Percentiles rank a stretch among this genome's conserved stretches.
Evolutionary conservation across 2,888 invertebrate genomes (phyloP).

Genomic region (Calephelis perditalis): DNA sequence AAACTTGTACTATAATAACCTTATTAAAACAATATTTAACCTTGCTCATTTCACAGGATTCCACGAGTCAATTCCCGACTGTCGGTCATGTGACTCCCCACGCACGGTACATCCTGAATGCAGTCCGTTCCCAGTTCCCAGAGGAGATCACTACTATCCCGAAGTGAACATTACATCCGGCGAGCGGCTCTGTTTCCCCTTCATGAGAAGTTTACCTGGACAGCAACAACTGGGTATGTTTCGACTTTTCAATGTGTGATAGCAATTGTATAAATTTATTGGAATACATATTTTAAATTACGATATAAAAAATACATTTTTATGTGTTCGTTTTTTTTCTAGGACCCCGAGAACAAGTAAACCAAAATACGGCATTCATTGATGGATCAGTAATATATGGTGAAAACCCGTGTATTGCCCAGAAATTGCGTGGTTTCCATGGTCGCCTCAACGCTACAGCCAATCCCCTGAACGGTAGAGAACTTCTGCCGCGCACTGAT

Average conservation of each 20-base stretch:
- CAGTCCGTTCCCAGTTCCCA: constrained; percentile 93
- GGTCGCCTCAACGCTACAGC: constrained; percentile 90
- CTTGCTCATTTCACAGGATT: constrained; percentile 73
- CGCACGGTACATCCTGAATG: constrained; percentile 95
- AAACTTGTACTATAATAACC: too few relatives aligned
- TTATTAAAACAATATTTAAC: too few relatives aligned
- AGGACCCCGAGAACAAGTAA: constrained; percentile 95
- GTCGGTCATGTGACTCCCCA: constrained; percentile 91
- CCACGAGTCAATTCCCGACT: constrained; percentile 93
- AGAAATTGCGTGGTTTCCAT: constrained; percentile 86
- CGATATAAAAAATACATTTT: too few relatives aligned
- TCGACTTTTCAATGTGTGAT: neutral
- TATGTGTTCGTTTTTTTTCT: too few relatives aligned
- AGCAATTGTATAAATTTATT: too few relatives aligned
- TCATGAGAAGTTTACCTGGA: constrained; percentile 95
- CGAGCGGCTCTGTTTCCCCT: constrained; percentile 92
- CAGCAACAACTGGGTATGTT: constrained; percentile 86
- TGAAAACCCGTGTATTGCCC: constrained; percentile 89
- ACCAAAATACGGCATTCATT: constrained; percentile 94
- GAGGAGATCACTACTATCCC: constrained; percentile 93
- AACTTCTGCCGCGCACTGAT: constrained; percentile 87
- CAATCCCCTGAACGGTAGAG: constrained; percentile 85
- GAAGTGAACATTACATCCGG: constrained; percentile 91
- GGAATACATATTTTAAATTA: too few relatives aligned
- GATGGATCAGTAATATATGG: constrained; percentile 94